These are phyloP conservation scores for Eupithecia centaureata DNA, from an alignment of 2,888 invertebrate species.

Conservation along the genomic window DNA sequence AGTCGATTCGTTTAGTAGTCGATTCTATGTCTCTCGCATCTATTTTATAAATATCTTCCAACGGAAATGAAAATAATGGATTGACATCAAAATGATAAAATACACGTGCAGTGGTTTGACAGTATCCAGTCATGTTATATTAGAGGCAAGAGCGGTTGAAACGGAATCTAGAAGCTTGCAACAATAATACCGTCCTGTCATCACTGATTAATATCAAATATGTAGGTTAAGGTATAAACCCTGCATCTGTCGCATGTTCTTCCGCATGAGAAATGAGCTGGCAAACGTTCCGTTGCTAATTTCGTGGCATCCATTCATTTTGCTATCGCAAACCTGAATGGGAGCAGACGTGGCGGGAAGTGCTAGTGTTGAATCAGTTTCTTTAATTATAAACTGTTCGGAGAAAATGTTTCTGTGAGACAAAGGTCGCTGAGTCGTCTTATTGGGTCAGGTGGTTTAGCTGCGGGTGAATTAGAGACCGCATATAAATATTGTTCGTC, in stretches of 20 bases:
- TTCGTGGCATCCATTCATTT: conserved; percentile 80
- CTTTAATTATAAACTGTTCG: conserved; percentile 27
- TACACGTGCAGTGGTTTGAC: background rate
- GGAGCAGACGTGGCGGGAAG: conserved; percentile 62
- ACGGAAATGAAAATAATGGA: background rate
- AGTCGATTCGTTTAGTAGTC: no score
- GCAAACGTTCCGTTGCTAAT: conserved; percentile 77
- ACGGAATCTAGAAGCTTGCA: conserved; percentile 8
- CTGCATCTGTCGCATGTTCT: conserved; percentile 60
- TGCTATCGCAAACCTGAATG: conserved; percentile 73
- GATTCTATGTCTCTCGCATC: background rate
- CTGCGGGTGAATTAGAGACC: background rate
- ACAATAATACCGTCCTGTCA: conserved; percentile 25
- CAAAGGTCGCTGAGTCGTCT: background rate
- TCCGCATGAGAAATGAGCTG: conserved; percentile 75
- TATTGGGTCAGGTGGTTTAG: background rate
- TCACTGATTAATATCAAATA: conserved; percentile 36
- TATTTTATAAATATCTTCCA: background rate
- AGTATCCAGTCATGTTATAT: conserved; percentile 1
- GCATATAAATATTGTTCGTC: background rate
- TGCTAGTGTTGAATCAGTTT: conserved; percentile 48
- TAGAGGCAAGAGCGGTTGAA: background rate
- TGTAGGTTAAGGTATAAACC: conserved; percentile 30
- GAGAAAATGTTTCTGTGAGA: background rate
- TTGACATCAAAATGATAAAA: background rate